Conservation (phyloP, 2,113 vertebrate species). For the Corythaeola cristata region DNA sequence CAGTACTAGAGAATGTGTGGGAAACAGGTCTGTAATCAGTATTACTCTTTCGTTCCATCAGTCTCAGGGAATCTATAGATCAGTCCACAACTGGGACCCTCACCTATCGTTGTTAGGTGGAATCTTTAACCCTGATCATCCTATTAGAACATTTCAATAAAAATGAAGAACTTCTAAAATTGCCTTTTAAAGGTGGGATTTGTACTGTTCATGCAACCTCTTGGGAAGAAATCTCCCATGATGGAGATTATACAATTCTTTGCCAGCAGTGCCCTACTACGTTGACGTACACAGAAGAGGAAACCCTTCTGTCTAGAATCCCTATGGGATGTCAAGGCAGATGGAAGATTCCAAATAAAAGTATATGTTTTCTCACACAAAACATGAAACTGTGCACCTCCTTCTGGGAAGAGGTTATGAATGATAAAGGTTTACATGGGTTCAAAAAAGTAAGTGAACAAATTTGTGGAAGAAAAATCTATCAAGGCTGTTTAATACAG, state of each 20-base stretch:
- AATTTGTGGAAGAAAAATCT: not conserved
- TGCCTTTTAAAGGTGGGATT: not conserved
- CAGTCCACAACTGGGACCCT: not conserved
- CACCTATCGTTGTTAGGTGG: not conserved
- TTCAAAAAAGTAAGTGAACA: not conserved
- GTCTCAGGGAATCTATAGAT: not conserved
- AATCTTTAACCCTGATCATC: not conserved
- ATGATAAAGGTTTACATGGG: not conserved
- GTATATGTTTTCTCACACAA: not conserved
- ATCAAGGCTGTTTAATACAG: not conserved
- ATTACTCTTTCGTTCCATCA: not conserved
- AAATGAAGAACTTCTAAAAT: not conserved
- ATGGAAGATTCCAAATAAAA: not conserved
- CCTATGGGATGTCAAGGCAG: not conserved
- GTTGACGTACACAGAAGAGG: not conserved
- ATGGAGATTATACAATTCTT: not conserved
- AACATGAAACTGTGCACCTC: not conserved
- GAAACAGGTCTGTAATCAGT: not conserved
- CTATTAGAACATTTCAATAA: not conserved
- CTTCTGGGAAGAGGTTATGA: not conserved
- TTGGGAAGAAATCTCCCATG: not conserved
- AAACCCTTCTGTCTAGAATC: not conserved
- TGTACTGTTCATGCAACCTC: not conserved
- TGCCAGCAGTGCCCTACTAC: not conserved
- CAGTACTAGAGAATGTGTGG: not conserved